Evolutionary conservation across 2,888 invertebrate species (phyloP), one percentile per base, ranked within the genome.

Genomic region (Ectemnius cavifrons): DNA sequence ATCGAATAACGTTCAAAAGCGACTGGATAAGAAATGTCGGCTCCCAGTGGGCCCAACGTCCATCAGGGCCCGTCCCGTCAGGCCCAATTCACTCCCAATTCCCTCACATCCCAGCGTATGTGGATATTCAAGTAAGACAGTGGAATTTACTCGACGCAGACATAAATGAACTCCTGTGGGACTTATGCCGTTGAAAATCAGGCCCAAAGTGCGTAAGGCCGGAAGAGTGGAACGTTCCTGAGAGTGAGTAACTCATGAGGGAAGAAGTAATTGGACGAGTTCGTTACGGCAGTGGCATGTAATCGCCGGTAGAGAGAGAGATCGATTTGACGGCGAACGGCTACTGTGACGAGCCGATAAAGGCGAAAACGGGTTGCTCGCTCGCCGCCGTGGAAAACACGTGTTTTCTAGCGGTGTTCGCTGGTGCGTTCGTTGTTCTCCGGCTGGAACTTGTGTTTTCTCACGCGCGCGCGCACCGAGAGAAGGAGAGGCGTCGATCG

Each of bases 401-500:
- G 61, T 62, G 61, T 18, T 37, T 16, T 46, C n/a, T 20, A n/a
- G 3, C 61, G 11, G 18, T 2, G 45, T 16, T 23, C 47, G 59
- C n/a, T 56, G 14, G 16, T 20, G 20, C 37, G 37, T 27, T 8
- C 37, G 49, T 52, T 70, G 66, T 64, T 71, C 67, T 16, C 37
- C 52, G 67, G 66, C 18, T 52, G 57, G 47, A 45, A 47, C 4
- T 14, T 37, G 14, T 63, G 66, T 69, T 71, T 67, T 66, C 59
- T 74, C 59, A 56, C 57, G 56, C 64, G 74, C 64, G 74, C 37
- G 5, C 37, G 0, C 4, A 37, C 5, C 11, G 11, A 23, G 23
- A 23, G 23, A 37, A 37, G 37, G 37, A 63, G 68, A 79, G 59
- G 76, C 76, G 75, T 73, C 52, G 52, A 52, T 52, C 52, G n/a